phyloP scores from a whole-genome alignment of 2,888 invertebrate species.

The Apamea sordens region DNA sequence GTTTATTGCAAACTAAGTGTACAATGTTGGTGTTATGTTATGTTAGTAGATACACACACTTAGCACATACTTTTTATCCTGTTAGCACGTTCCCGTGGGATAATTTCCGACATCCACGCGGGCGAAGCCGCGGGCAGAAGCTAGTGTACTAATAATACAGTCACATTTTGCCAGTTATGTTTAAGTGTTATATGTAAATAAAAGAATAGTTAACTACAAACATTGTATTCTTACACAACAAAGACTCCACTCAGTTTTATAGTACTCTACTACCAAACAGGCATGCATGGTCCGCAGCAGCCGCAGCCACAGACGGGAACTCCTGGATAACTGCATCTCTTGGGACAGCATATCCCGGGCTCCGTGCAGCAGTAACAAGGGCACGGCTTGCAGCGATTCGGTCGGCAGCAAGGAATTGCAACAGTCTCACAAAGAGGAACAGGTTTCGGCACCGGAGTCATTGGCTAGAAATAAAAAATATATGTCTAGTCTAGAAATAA shows the following conservation, averaged over 20 bases:
- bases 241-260: slow-evolving; percentile 41
- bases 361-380: slow-evolving; percentile 89
- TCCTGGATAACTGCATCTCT: slow-evolving; percentile 86
- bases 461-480: slow-evolving; percentile 72
- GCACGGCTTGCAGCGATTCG: slow-evolving; percentile 89
- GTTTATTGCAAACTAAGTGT: too few relatives aligned
- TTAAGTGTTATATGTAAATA: slow-evolving; percentile 12
- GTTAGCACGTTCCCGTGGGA: too few relatives aligned
- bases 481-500: slow-evolving; percentile 51
- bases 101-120: too few relatives aligned
- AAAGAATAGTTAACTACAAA: slow-evolving; percentile 35
- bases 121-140: too few relatives aligned
- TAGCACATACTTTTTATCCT: too few relatives aligned
- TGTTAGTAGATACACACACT: too few relatives aligned
- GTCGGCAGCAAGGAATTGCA: slow-evolving; percentile 89
- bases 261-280: slow-evolving; percentile 80
- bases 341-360: slow-evolving; percentile 80
- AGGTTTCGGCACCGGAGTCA: slow-evolving; percentile 74
- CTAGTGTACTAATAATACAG: too few relatives aligned
- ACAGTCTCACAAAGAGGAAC: slow-evolving; percentile 76
- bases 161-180: not conserved
- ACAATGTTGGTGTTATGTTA: too few relatives aligned
- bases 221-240: slow-evolving; percentile 53
- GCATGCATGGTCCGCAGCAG: slow-evolving; percentile 86
- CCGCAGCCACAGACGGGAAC: slow-evolving; percentile 81